These are phyloP conservation scores for Ophion obscuratus DNA, from an alignment of 2,888 invertebrate genomes.

Conservation along the genomic window DNA sequence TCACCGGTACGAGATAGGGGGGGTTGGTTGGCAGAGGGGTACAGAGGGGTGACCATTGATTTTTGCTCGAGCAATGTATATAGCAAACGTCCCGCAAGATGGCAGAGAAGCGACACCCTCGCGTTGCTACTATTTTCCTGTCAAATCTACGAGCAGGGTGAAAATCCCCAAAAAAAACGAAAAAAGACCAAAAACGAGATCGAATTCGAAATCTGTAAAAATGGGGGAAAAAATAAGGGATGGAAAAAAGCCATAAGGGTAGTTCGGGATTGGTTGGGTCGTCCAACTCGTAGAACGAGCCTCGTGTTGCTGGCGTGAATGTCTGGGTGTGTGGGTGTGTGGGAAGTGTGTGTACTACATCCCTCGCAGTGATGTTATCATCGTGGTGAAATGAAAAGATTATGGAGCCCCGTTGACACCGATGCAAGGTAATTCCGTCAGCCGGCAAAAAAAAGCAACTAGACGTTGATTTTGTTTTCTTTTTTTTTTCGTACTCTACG, in stretches of 20 bases:
- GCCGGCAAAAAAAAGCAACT: neutral
- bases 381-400: constrained; percentile 67
- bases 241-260: neutral
- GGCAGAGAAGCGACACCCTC: constrained; percentile 74
- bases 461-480: neutral
- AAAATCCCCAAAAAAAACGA: constrained; percentile 7
- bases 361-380: constrained; percentile 62
- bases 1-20: constrained; percentile 49
- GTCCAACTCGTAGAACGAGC: no score
- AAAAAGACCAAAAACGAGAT: neutral
- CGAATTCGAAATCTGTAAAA: neutral
- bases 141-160: constrained; percentile 63
- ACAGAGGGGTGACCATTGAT: constrained; percentile 66
- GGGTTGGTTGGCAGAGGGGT: constrained; percentile 19
- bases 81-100: constrained; percentile 59
- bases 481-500: neutral
- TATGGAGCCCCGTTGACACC: constrained; percentile 82
- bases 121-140: constrained; percentile 78
- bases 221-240: neutral
- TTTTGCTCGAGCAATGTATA: constrained; percentile 66
- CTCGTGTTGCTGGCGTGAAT: neutral
- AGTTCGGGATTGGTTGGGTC: neutral
- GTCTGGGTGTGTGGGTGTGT: neutral
- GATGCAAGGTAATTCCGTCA: constrained; percentile 70
- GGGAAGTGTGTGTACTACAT: neutral